A percentile compares a stretch with the other conserved stretches of the same genome.
phyloP scores from a whole-genome alignment of 2,888 invertebrate species.

The Lamproptera curius region DNA sequence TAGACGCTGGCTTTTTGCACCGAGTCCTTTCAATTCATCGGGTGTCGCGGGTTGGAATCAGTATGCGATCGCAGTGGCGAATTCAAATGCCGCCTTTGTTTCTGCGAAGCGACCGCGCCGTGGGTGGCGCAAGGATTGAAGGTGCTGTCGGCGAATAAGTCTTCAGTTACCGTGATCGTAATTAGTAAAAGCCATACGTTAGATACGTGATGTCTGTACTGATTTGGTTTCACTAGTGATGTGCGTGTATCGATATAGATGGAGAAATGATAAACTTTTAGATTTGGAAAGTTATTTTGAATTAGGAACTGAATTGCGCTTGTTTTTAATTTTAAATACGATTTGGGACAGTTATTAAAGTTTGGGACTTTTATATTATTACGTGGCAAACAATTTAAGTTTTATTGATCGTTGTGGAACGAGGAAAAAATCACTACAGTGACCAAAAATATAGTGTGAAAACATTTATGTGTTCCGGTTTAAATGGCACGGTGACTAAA shows the following conservation, averaged over 20 bases:
- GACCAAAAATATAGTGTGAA: too few relatives aligned
- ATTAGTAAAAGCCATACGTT: too few relatives aligned
- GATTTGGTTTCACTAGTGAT: neutral
- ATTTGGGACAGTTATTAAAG: too few relatives aligned
- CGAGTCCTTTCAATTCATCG: slow-evolving; percentile 31
- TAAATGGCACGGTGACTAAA: too few relatives aligned
- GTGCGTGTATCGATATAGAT: neutral
- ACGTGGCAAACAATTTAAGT: too few relatives aligned
- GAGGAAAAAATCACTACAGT: too few relatives aligned
- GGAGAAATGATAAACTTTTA: neutral
- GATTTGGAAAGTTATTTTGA: neutral
- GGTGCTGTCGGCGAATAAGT: slow-evolving; percentile 43
- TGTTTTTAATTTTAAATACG: neutral
- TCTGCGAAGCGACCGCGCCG: slow-evolving; percentile 47
- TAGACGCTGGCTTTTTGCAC: slow-evolving; percentile 30
- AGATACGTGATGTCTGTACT: slow-evolving; percentile 32
- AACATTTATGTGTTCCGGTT: too few relatives aligned
- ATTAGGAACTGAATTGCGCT: neutral
- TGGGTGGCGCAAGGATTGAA: slow-evolving; percentile 41
- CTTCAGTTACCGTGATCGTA: slow-evolving; percentile 33
- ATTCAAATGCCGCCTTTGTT: slow-evolving; percentile 50
- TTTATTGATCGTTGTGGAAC: too few relatives aligned
- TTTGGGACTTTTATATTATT: too few relatives aligned
- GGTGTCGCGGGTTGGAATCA: slow-evolving; percentile 36
- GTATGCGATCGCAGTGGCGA: slow-evolving; percentile 49